Conservation (phyloP, 1,140 invertebrate species). For the Euglossa dilemma region DNA sequence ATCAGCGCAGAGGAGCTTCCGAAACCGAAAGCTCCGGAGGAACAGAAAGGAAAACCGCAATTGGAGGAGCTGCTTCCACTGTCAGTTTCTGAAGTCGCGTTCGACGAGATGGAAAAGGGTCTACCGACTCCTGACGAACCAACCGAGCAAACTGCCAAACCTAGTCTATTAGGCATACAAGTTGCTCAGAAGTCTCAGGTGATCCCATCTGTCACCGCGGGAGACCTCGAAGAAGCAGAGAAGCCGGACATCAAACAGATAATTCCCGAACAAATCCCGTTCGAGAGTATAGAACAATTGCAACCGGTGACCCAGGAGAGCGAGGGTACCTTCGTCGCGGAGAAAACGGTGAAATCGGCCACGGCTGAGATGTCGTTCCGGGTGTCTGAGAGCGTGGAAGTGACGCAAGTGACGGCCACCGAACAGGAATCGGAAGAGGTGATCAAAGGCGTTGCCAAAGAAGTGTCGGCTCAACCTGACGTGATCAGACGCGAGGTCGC, state of each 20-base stretch:
- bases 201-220: conserved; percentile 67
- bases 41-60: conserved; percentile 65
- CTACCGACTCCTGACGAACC: conserved; percentile 65
- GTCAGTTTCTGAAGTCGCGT: conserved; percentile 71
- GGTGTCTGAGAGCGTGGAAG: conserved; percentile 70
- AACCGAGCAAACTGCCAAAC: conserved; percentile 67
- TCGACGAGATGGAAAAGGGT: conserved; percentile 67
- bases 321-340: conserved; percentile 64
- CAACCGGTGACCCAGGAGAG: conserved; percentile 74
- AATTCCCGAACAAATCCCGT: conserved; percentile 72
- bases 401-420: conserved; percentile 73
- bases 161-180: conserved; percentile 64
- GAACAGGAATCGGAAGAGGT: conserved; percentile 79
- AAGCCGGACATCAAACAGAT: conserved; percentile 65
- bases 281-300: conserved; percentile 70
- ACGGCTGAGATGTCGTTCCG: conserved; percentile 72
- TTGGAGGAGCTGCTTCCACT: conserved; percentile 71
- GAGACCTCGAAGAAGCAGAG: conserved; percentile 55
- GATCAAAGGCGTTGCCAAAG: conserved; percentile 75
- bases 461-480: conserved; percentile 74
- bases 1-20: conserved; percentile 64
- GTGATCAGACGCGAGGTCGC: conserved; percentile 77
- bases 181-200: conserved; percentile 73
- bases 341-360: conserved; percentile 55
- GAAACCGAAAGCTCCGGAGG: conserved; percentile 58